phyloP scores from a whole-genome alignment of 2,888 invertebrate genomes.

The Sphecodes monilicornis region DNA sequence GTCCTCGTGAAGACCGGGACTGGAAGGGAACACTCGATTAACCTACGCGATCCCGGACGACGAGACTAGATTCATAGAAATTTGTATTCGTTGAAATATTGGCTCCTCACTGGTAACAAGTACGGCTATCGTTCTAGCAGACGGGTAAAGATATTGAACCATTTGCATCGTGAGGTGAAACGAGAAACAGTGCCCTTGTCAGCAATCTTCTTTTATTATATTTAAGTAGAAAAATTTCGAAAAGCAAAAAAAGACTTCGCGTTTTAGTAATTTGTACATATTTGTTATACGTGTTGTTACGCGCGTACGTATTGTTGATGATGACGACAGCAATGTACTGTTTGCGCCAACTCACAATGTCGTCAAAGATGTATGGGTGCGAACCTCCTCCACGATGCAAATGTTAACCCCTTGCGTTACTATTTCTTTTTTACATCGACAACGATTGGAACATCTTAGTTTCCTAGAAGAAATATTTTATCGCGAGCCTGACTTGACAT shows the following conservation, averaged over 20 bases:
- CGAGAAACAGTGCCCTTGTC: no score
- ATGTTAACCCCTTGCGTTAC: not conserved
- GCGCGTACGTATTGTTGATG: not conserved
- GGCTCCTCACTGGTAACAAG: not conserved
- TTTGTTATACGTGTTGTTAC: not conserved
- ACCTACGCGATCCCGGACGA: not conserved
- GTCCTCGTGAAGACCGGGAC: not conserved
- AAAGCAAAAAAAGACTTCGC: not conserved
- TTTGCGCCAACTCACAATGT: not conserved
- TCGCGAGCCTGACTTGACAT: not conserved
- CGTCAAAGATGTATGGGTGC: not conserved
- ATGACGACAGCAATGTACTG: not conserved
- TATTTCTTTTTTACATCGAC: not conserved
- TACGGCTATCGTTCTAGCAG: not conserved
- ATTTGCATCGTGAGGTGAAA: not conserved
- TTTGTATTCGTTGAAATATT: not conserved
- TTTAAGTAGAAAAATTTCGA: slow-evolving; percentile 5
- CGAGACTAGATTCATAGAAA: not conserved
- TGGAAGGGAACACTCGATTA: not conserved
- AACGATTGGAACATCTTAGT: not conserved
- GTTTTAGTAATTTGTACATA: slow-evolving; percentile 1
- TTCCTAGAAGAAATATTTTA: not conserved
- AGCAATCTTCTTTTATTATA: not conserved
- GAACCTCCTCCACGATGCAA: not conserved
- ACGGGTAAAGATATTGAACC: not conserved